Percentiles rank a stretch among this genome's conserved stretches.
Evolutionary conservation across 37 sponge, comb jelly and placozoan species (phyloP).

Genomic region (Geodia barretti): DNA sequence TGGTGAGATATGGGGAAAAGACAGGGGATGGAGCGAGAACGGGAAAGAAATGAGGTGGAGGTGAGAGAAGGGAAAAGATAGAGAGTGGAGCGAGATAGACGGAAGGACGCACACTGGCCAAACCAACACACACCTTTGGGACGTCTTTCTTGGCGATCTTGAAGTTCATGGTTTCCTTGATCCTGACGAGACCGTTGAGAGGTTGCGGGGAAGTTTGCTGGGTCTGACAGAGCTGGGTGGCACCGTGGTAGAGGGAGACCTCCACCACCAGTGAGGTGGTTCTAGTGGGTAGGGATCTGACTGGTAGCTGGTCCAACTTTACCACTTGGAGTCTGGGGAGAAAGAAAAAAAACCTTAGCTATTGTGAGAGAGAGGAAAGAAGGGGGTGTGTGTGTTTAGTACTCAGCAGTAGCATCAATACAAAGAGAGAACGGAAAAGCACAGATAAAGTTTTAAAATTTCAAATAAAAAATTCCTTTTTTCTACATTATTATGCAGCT

Average conservation of each 20-base stretch:
- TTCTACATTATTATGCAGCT: too few relatives aligned
- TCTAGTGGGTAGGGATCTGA: too few relatives aligned
- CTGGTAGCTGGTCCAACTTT: conserved; percentile 34
- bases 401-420: background rate
- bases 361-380: background rate
- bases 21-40: background rate
- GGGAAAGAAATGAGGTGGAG: background rate
- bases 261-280: conserved; percentile 47
- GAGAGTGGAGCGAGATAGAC: background rate
- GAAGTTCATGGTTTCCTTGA: conserved; percentile 59
- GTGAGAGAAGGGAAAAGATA: background rate
- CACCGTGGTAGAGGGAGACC: conserved; percentile 74
- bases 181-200: conserved; percentile 8
- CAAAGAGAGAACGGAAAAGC: background rate
- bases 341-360: background rate
- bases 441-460: too few relatives aligned
- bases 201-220: conserved; percentile 14
- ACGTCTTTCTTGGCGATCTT: conserved; percentile 47
- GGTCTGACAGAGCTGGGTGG: conserved; percentile 41
- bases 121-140: conserved; percentile 38
- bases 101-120: background rate
- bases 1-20: background rate
- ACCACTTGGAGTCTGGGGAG: conserved; percentile 4
- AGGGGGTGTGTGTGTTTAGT: conserved; percentile 10
- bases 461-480: too few relatives aligned